phyloP scores from a whole-genome alignment of 1,140 invertebrate species.

The Protaetia brevitarsis region DNA sequence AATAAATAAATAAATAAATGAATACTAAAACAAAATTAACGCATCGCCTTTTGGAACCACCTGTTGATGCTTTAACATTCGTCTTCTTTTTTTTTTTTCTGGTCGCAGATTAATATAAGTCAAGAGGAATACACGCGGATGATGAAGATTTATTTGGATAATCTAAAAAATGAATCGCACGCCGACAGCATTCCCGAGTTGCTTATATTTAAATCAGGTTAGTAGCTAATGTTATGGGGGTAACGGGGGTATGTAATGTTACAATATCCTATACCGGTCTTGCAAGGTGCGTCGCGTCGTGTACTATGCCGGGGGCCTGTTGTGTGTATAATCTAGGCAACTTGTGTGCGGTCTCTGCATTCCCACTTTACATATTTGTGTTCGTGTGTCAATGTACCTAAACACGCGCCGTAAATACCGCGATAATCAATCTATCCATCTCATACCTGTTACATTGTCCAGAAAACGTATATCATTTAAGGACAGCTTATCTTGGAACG shows the following conservation, averaged over 20 bases:
- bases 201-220: constrained; percentile 42
- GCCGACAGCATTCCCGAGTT: constrained; percentile 37
- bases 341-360: too few species aligned
- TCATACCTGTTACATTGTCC: not conserved
- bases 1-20: not conserved
- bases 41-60: constrained; percentile 28
- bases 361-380: too few species aligned
- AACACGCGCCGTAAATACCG: not conserved
- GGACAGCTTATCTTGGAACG: too few species aligned
- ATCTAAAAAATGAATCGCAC: constrained; percentile 27
- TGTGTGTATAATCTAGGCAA: too few species aligned
- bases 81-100: constrained; percentile 4
- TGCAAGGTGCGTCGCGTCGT: not conserved
- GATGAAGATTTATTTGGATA: constrained; percentile 40
- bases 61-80: constrained; percentile 28
- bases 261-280: not conserved
- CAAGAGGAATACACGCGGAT: constrained; percentile 43
- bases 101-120: constrained; percentile 44
- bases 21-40: constrained; percentile 17
- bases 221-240: constrained; percentile 28
- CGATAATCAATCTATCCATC: not conserved
- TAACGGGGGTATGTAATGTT: too few species aligned
- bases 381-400: constrained; percentile 7
- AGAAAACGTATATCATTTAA: too few species aligned
- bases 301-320: too few species aligned